Conservation (phyloP, 2,113 vertebrate species). For the Lethenteron reissneri region DNA sequence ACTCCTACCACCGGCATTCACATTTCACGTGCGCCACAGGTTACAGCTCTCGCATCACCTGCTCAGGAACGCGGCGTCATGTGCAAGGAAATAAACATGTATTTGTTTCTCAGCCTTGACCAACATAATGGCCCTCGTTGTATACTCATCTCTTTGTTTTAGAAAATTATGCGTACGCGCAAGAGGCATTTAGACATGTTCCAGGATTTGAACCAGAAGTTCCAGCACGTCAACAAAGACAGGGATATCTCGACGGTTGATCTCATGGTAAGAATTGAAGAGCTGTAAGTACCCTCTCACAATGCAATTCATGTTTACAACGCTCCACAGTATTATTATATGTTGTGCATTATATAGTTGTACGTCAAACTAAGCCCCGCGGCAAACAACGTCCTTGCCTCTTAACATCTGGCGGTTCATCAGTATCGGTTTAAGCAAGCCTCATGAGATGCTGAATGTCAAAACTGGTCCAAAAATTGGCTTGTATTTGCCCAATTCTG, state of each 20-base stretch:
- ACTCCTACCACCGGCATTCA: background rate
- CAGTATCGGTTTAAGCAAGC: no score
- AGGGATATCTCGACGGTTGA: background rate
- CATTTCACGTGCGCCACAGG: background rate
- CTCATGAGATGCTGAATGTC: no score
- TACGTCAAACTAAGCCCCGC: no score
- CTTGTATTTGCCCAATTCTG: no score
- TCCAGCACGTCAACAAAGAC: background rate
- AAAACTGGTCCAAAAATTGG: no score
- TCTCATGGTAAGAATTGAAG: background rate
- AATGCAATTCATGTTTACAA: no score
- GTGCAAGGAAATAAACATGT: background rate
- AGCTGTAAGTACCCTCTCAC: no score
- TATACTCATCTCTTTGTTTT: background rate
- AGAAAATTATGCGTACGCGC: slow-evolving; percentile 4
- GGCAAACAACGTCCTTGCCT: no score
- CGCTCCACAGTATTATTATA: no score
- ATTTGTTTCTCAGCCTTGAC: background rate
- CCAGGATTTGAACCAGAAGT: slow-evolving; percentile 2
- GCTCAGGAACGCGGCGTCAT: background rate
- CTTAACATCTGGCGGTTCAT: no score
- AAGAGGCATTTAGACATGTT: slow-evolving; percentile 5
- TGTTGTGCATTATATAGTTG: no score
- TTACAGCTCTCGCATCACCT: no score
- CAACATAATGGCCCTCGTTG: background rate